Conservation (phyloP, 2,797 vertebrate genomes). For the Calcarius lapponicus region DNA sequence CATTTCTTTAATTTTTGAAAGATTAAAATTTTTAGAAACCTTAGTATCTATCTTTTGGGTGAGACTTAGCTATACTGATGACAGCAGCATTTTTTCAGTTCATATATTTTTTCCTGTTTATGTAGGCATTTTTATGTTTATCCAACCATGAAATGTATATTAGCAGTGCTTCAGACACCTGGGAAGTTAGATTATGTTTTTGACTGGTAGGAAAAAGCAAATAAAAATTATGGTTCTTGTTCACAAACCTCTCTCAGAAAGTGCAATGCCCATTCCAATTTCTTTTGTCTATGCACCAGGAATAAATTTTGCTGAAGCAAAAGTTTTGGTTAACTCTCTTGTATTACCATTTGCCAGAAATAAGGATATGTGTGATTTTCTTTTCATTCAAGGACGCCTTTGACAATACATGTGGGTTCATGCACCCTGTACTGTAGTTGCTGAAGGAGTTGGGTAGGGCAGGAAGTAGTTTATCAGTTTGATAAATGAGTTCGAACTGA, state of each 20-base stretch:
- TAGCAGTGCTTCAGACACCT: not conserved
- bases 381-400: not conserved
- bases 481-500: not conserved
- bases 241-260: not conserved
- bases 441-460: not conserved
- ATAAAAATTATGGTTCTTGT: not conserved
- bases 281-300: not conserved
- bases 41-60: not conserved
- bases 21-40: not conserved
- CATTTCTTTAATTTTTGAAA: not conserved
- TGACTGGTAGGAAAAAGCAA: not conserved
- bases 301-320: not conserved
- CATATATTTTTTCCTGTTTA: not conserved
- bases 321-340: not conserved
- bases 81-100: not conserved
- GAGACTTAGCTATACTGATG: not conserved
- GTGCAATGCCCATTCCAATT: not conserved
- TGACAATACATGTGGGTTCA: not conserved
- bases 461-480: not conserved
- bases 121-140: conserved; percentile 1
- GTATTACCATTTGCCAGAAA: not conserved
- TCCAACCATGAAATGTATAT: not conserved
- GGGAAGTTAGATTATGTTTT: not conserved
- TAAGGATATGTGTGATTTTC: not conserved
- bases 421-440: accelerated